Base-by-base conservation (phyloP, 35 echinoderm and acorn worm genomes). In the Ophioderma brevispina region DNA sequence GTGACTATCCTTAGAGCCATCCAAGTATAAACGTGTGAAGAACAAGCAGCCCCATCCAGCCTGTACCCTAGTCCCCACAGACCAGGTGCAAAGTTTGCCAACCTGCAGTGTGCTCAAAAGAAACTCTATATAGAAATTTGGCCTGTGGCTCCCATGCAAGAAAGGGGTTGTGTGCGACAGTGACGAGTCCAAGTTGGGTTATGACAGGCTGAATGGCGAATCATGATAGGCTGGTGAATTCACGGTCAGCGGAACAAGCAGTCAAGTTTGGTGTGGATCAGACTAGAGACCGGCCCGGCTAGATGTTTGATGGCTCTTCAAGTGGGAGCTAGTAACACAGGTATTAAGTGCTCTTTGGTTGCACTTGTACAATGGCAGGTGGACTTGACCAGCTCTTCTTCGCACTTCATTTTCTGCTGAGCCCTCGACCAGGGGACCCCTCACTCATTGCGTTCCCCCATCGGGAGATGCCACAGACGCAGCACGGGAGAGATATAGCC, bases 181-280 rank as follows among this genome's bases (percentile, higher is more conserved):
- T 70, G 59, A 25, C 59, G 59, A 70, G 59, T 70, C 59, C 5
- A 70, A 13, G 59, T 2, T 25, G 59, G 28, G 59, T 70, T 70
- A 25, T 70, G 59, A 70, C 46, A 52, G 46, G 21, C 46, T 52
- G 46, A 52, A 52, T 52, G 46, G 46, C 46, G 46, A 52, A 21
- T 52, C 46, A 52, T 52, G 46, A 52, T 52, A 52, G 46, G 46
- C 23, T 70, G 59, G 15, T 70, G 28, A 70, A 70, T 70, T 70
- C 59, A 70, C 59, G 59, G 59, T 70, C 59, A 70, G 59, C 59
- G 59, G 59, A 70, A 70, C 59, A 70, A 70, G 59, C 59, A 70
- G n/a, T 70, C 59, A 70, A 70, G 10, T 70, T 70, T 70, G 59
- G 59, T 70, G 59, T 18, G 28, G 59, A 3, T 25, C 2, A 25